A percentile compares a stretch with the other conserved stretches of the same genome.
Conservation (phyloP, 2,797 vertebrate genomes). For the Rhincodon typus region DNA sequence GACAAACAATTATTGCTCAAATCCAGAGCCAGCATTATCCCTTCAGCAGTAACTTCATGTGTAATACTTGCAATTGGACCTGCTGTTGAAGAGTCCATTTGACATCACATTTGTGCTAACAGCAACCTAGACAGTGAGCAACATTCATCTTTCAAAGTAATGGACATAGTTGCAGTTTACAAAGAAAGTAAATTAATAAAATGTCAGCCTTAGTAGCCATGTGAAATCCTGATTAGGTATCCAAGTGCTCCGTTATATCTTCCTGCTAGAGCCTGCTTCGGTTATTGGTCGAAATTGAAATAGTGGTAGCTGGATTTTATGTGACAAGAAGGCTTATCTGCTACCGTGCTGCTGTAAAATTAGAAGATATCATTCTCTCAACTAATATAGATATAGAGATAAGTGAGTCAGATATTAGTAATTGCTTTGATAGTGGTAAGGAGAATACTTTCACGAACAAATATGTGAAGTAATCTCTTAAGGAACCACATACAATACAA, state of each 20-base stretch:
- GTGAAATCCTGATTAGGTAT: neutral
- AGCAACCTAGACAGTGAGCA: neutral
- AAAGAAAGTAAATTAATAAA: neutral
- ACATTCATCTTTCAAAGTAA: neutral
- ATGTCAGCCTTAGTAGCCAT: neutral
- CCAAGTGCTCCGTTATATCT: neutral
- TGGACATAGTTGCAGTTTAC: neutral
- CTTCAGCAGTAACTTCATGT: neutral
- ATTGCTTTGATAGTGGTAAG: neutral
- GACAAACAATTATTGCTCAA: neutral
- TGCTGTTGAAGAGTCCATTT: neutral
- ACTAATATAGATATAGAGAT: neutral
- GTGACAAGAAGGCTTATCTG: neutral
- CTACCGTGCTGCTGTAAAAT: neutral
- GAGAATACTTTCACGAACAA: neutral
- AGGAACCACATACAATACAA: neutral
- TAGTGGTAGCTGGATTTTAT: neutral
- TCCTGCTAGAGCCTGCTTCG: neutral
- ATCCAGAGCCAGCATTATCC: neutral
- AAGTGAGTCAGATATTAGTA: neutral
- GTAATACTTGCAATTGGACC: neutral
- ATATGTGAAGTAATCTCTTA: slow-evolving; percentile 34
- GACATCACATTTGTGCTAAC: neutral
- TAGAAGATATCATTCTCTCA: neutral
- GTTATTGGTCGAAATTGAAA: neutral